Conservation (phyloP, 2,797 vertebrate species). For the Lacerta bilineata region DNA sequence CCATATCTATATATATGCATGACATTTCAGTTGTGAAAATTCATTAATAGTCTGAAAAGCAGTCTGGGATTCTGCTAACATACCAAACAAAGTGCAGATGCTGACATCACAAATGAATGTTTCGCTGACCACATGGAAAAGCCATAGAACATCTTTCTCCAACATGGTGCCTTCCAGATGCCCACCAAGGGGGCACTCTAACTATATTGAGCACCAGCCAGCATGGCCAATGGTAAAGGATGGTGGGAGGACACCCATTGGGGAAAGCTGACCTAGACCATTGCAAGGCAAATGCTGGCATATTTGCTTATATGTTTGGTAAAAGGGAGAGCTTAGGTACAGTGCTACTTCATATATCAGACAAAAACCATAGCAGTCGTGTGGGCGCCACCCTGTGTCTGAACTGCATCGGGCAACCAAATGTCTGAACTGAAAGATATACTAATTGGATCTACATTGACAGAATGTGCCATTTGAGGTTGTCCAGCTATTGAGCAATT, state of each 20-base stretch:
- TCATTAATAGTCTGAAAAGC: not conserved
- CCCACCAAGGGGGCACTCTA: not conserved
- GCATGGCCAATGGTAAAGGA: not conserved
- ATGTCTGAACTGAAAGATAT: not conserved
- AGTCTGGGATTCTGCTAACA: not conserved
- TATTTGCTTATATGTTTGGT: not conserved
- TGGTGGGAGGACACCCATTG: not conserved
- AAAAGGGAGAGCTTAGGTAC: not conserved
- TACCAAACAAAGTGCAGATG: not conserved
- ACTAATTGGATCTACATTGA: not conserved
- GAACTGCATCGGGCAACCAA: not conserved
- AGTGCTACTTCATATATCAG: not conserved
- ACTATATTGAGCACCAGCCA: not conserved
- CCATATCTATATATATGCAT: not conserved
- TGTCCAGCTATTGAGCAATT: not conserved
- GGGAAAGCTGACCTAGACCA: not conserved
- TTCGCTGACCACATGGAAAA: not conserved
- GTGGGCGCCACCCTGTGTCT: not conserved
- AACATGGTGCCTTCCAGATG: not conserved
- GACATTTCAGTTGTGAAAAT: constrained; percentile 1
- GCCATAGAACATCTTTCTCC: not conserved
- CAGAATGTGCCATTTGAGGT: not conserved
- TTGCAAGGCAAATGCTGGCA: not conserved
- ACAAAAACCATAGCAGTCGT: not conserved
- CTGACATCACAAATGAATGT: not conserved